Base-by-base conservation (phyloP, 92 coral and sea anemone species). In the Plumapathes pennacea region DNA sequence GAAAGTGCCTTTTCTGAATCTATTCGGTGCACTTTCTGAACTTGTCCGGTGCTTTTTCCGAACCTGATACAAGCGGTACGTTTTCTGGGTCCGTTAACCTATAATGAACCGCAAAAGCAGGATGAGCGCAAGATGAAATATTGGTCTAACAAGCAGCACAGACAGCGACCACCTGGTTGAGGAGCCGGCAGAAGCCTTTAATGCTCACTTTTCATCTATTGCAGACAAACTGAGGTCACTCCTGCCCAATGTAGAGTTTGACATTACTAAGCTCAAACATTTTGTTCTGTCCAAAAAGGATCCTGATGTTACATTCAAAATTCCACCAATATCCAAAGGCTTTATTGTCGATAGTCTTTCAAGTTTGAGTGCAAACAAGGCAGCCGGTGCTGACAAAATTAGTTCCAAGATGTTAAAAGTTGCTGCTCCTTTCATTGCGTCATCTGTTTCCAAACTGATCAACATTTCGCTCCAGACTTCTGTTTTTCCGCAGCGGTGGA, bases 371-470 rank as follows among this genome's bases (percentile, higher is more conserved):
- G 36, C 64, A 12, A 40, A 83, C 51, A 69, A 76, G 46, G 84
- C 81, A 27, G 25, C 53, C 62, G 81, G 80, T 46, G 52, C 60
- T 17, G 84, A 83, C 51, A 83, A 83, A 33, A 49, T 83, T 32
- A 83, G 80, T 55, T 78, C 84, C 10, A 17, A 76, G 23, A 42
- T 68, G 32, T 39, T 75, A 45, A 74, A 82, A 37, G 53, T 62
- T 15, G 78, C 74, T 27, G 60, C 69, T 19, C 79, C 70, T 31
- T 52, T 50, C n/a, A 69, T 82, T 30, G 80, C 79, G 26, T 69
- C 89, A 28, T 74, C 74, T 10, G 40, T 75, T 27, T 49, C 69
- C n/a, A 74, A 50, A 33, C 21, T 74, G 13, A 39, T 81, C 13
- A 81, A 74, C 47, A 52, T 10, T 24, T 76, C 84, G 23, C 32